phyloP scores from a whole-genome alignment of 2,113 vertebrate genomes.

The Pyxicephalus adspersus region DNA sequence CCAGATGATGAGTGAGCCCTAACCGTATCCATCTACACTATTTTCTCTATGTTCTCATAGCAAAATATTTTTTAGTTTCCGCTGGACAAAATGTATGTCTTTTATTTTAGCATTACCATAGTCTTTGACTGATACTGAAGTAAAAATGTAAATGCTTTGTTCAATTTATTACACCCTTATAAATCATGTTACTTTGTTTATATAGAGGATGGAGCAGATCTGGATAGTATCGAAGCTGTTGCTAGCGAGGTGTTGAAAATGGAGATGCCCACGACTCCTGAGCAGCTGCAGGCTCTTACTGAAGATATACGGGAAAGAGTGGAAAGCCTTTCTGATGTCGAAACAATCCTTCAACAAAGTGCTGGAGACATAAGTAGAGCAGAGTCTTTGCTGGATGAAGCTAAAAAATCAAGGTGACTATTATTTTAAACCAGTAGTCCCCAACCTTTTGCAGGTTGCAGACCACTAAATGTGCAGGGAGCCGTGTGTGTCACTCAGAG shows the following conservation, averaged over 20 bases:
- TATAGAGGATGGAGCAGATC: conserved; percentile 90
- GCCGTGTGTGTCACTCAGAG: no score
- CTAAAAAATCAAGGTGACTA: conserved; percentile 83
- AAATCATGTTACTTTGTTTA: not conserved
- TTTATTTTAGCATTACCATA: no score
- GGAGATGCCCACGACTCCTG: conserved; percentile 93
- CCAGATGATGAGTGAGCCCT: no score
- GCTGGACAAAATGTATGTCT: no score
- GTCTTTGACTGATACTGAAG: no score
- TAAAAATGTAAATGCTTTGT: not conserved
- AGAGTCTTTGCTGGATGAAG: conserved; percentile 84
- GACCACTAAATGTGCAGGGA: no score
- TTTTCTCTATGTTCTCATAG: no score
- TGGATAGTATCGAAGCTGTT: conserved; percentile 92
- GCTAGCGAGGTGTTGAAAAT: conserved; percentile 92
- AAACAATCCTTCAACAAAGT: conserved; percentile 88
- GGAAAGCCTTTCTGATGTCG: conserved; percentile 88
- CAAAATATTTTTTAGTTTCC: no score
- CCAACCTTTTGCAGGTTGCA: no score
- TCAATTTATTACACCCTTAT: not conserved
- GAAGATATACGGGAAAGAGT: conserved; percentile 89
- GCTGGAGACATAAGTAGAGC: conserved; percentile 86
- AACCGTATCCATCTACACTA: no score
- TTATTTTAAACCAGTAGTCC: no score
- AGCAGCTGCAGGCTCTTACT: conserved; percentile 89